Conservation (phyloP, 2,888 invertebrate genomes). For the Apotomis turbidana region DNA sequence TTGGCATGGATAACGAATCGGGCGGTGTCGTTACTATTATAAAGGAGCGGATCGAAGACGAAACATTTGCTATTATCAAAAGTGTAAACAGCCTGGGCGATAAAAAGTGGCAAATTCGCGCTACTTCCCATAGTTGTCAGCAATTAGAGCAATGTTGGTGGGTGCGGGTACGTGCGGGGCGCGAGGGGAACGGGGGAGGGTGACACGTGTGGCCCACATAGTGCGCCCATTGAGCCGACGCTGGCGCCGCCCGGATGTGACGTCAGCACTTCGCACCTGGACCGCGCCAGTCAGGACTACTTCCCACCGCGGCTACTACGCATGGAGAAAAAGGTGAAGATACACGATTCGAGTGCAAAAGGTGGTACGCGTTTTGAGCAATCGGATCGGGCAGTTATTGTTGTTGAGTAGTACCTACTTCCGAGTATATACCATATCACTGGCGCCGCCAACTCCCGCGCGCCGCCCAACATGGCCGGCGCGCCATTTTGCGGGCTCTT, state of each 20-base stretch:
- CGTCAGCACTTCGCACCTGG: constrained; percentile 69
- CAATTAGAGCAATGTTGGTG: constrained; percentile 74
- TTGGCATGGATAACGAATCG: constrained; percentile 18
- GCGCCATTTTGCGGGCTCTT: constrained; percentile 74
- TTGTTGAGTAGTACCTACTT: constrained; percentile 23
- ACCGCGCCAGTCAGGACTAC: constrained; percentile 50
- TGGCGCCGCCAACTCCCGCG: constrained; percentile 71
- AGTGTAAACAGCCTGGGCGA: constrained; percentile 68
- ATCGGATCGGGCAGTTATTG: constrained; percentile 27
- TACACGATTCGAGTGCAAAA: constrained; percentile 10
- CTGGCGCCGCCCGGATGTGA: constrained; percentile 70
- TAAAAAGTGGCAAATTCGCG: constrained; percentile 74
- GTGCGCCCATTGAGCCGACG: constrained; percentile 70
- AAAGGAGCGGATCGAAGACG: constrained; percentile 49
- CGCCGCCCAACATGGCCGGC: constrained; percentile 72
- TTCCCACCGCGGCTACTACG: constrained; percentile 43
- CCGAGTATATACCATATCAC: constrained; percentile 51
- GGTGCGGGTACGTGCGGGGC: constrained; percentile 55
- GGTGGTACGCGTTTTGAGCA: constrained; percentile 18
- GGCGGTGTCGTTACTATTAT: constrained; percentile 29
- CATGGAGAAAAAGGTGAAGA: constrained; percentile 6
- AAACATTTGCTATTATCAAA: constrained; percentile 66
- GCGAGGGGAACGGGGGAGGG: constrained; percentile 50
- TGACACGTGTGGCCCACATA: constrained; percentile 82
- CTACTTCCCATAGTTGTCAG: constrained; percentile 80